These are phyloP conservation scores for Nasonia oneida DNA, from an alignment of 2,888 invertebrate genomes.

Conservation along the genomic window DNA sequence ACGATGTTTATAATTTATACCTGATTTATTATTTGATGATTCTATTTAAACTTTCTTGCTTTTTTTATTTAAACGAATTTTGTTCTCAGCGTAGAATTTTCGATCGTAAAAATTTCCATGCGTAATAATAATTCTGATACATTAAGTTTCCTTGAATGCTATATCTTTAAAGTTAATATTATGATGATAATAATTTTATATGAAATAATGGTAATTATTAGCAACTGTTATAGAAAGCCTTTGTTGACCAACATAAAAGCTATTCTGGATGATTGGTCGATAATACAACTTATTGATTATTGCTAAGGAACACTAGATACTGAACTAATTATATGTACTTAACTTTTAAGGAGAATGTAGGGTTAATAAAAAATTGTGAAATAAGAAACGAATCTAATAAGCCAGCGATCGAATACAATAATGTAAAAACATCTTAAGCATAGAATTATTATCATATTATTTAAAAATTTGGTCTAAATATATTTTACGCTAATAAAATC, in stretches of 20 bases:
- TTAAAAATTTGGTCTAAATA: neutral
- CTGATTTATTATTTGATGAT: neutral
- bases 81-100: slow-evolving; percentile 27
- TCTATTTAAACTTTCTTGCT: neutral
- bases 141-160: slow-evolving; percentile 2
- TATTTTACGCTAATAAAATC: neutral
- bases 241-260: slow-evolving; percentile 34
- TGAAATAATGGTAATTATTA: neutral
- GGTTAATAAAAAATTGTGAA: slow-evolving; percentile 28
- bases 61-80: neutral
- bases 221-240: slow-evolving; percentile 29
- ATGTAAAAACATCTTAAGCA: slow-evolving; percentile 45
- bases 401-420: slow-evolving; percentile 20
- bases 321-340: slow-evolving; percentile 56
- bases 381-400: slow-evolving; percentile 46
- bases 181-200: slow-evolving; percentile 36
- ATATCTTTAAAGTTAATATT: slow-evolving; percentile 29
- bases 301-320: slow-evolving; percentile 54
- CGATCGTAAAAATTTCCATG: slow-evolving; percentile 48
- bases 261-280: slow-evolving; percentile 58
- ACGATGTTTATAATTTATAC: neutral
- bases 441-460: slow-evolving; percentile 21
- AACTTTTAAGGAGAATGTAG: slow-evolving; percentile 37
- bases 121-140: slow-evolving; percentile 12
- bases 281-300: slow-evolving; percentile 59